A percentile compares a stretch with the other conserved stretches of the same genome.
Evolutionary conservation across 2,888 invertebrate genomes (phyloP).

Genomic region (Cheilosia vulpina): DNA sequence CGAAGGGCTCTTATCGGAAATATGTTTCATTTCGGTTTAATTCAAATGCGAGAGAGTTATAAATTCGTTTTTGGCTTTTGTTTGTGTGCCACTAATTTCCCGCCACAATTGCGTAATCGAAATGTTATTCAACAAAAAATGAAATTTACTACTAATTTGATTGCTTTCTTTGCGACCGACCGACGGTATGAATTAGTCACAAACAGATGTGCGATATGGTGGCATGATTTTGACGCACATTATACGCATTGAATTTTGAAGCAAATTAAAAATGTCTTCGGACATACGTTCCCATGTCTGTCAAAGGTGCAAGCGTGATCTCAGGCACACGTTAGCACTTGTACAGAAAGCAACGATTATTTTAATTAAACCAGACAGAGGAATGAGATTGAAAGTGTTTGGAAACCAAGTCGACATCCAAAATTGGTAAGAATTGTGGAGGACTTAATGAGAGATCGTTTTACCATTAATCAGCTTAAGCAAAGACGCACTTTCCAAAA

Average conservation of each 20-base stretch:
- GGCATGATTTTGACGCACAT: neutral
- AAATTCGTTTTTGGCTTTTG: conserved; percentile 23
- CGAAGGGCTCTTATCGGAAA: conserved; percentile 37
- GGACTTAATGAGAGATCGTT: too few species aligned
- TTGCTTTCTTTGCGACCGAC: neutral
- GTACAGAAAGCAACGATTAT: neutral
- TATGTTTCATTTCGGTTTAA: conserved; percentile 15
- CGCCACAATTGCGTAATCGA: conserved; percentile 18
- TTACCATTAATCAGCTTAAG: too few species aligned
- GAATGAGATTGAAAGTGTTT: too few species aligned
- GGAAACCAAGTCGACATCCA: too few species aligned
- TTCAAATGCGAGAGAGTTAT: conserved; percentile 27
- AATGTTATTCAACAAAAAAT: conserved; percentile 18
- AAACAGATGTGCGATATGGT: conserved; percentile 6
- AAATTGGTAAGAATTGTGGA: too few species aligned
- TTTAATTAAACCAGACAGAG: too few species aligned
- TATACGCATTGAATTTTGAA: neutral
- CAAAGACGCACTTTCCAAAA: too few species aligned
- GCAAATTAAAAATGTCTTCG: neutral
- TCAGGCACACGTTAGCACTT: neutral
- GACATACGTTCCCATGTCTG: neutral
- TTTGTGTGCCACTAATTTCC: neutral
- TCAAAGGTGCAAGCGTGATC: neutral
- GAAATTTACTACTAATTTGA: neutral
- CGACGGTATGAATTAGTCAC: neutral